Conservation (phyloP, 2,797 vertebrate species). For the Micropoecilia bifurca region DNA sequence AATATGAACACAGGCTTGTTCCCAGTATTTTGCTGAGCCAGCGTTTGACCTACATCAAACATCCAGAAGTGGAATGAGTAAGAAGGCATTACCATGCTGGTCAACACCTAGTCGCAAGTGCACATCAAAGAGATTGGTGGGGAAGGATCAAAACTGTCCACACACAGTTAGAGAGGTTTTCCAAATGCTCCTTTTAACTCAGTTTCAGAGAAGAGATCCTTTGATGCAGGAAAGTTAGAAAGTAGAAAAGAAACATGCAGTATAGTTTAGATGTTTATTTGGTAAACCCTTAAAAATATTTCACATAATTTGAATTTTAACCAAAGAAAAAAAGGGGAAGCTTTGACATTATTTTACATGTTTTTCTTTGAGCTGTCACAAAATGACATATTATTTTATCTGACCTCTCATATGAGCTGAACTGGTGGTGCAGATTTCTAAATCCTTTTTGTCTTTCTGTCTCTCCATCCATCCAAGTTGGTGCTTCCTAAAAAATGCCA, state of each 20-base stretch:
- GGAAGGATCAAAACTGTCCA: slow-evolving; percentile 1
- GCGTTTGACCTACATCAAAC: slow-evolving; percentile 68
- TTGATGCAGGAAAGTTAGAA: neutral
- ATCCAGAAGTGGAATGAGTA: slow-evolving; percentile 57
- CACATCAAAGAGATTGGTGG: slow-evolving; percentile 33
- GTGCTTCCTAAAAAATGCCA: neutral
- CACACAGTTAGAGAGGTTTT: slow-evolving; percentile 3
- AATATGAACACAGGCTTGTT: slow-evolving; percentile 53
- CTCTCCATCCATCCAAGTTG: neutral
- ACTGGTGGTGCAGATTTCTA: slow-evolving; percentile 4
- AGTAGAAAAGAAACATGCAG: neutral
- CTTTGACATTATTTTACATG: slow-evolving; percentile 18
- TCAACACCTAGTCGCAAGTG: slow-evolving; percentile 41
- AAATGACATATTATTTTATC: slow-evolving; percentile 6
- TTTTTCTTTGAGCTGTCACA: slow-evolving; percentile 2
- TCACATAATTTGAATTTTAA: neutral
- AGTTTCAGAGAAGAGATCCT: slow-evolving; percentile 2
- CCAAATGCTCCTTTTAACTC: slow-evolving; percentile 34
- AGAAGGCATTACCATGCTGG: slow-evolving; percentile 48
- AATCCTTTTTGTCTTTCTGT: neutral
- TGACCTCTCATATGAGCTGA: slow-evolving; percentile 6
- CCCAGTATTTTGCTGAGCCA: slow-evolving; percentile 68
- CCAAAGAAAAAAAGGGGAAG: slow-evolving; percentile 11
- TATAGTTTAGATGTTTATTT: neutral
- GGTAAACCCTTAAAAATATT: neutral